These are phyloP conservation scores for Setophaga coronata DNA, from an alignment of 2,113 vertebrate genomes.

Conservation along the genomic window DNA sequence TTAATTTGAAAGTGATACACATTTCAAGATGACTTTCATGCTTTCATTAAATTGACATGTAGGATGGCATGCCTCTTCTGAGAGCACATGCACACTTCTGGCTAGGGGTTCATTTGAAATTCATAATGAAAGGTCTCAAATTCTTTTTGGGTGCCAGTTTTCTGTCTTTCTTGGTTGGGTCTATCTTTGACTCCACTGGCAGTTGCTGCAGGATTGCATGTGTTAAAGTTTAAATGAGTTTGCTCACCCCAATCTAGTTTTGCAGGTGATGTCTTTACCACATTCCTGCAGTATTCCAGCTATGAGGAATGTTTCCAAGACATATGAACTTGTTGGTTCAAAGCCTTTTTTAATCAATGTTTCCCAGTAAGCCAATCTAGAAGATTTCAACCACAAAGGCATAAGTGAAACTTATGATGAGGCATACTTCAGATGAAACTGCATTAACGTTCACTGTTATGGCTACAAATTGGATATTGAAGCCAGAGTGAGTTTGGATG, in stretches of 20 bases:
- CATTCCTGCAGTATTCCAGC: conserved; percentile 6
- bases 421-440: not conserved
- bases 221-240: not conserved
- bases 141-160: not conserved
- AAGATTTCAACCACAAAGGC: not conserved
- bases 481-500: not conserved
- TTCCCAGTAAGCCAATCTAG: not conserved
- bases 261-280: not conserved
- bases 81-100: not conserved
- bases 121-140: not conserved
- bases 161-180: not conserved
- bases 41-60: not conserved
- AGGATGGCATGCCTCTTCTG: not conserved
- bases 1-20: conserved; percentile 33
- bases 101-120: not conserved
- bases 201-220: not conserved
- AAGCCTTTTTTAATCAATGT: not conserved
- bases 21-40: conserved; percentile 23
- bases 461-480: not conserved
- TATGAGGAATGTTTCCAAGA: conserved; percentile 7
- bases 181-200: not conserved
- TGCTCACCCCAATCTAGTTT: not conserved
- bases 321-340: not conserved
- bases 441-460: not conserved
- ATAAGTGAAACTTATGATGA: not conserved